Conservation (phyloP, 2,113 vertebrate genomes). For the Neogale vison region DNA sequence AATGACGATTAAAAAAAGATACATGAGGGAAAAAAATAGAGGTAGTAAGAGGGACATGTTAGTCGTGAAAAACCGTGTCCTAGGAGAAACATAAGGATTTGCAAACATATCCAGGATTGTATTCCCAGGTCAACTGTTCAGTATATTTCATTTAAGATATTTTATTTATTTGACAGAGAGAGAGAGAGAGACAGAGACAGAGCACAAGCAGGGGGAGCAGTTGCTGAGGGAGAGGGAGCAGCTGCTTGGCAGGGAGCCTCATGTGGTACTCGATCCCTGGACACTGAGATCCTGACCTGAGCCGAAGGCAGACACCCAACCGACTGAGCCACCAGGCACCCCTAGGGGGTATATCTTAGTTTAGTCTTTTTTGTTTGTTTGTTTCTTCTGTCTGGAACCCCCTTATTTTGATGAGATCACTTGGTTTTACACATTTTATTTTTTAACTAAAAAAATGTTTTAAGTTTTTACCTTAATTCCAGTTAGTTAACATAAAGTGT, state of each 20-base stretch:
- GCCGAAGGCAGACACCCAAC: neutral
- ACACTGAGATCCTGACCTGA: neutral
- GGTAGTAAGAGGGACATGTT: too few relatives aligned
- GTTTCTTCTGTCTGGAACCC: neutral
- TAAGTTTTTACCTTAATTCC: neutral
- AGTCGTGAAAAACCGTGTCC: neutral
- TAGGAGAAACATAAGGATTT: neutral
- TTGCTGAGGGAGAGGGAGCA: too few relatives aligned
- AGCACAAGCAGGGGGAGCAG: too few relatives aligned
- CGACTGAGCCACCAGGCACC: neutral
- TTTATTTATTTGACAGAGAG: too few relatives aligned
- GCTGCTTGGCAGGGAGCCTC: too few relatives aligned
- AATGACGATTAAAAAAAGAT: conserved; percentile 57
- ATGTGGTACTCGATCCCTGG: too few relatives aligned
- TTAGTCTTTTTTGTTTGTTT: neutral
- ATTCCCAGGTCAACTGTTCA: neutral
- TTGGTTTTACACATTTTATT: neutral
- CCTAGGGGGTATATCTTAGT: neutral
- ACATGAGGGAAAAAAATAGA: neutral
- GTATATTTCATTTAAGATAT: neutral
- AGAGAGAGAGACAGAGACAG: too few relatives aligned
- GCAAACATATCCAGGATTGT: neutral
- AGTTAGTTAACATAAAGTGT: neutral
- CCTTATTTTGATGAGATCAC: neutral
- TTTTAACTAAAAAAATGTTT: neutral